Conservation (phyloP, 1,140 invertebrate genomes). For the Diplogasteroides magnus region DNA sequence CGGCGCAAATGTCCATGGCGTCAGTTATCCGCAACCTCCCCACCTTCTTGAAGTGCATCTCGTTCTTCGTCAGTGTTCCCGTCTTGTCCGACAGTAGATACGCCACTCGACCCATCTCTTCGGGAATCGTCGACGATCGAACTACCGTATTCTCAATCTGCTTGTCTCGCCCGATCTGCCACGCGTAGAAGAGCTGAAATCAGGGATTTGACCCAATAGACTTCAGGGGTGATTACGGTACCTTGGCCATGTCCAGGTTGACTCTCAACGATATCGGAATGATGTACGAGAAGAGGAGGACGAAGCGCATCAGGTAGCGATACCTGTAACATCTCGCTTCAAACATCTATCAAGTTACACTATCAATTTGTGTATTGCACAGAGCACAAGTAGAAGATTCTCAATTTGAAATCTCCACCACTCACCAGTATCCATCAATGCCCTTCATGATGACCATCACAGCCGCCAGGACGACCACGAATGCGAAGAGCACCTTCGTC, state of each 20-base stretch:
- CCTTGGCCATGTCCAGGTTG: constrained; percentile 95
- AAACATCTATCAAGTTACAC: too few species aligned
- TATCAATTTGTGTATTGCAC: too few species aligned
- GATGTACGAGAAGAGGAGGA: constrained; percentile 95
- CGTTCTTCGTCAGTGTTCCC: constrained; percentile 95
- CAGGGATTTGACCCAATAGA: not conserved
- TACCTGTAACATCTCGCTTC: constrained; percentile 68
- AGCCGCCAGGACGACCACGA: constrained; percentile 80
- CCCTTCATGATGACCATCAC: constrained; percentile 73
- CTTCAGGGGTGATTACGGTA: not conserved
- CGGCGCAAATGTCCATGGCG: too few species aligned
- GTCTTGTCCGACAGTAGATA: constrained; percentile 96
- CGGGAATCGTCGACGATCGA: constrained; percentile 94
- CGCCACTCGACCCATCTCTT: constrained; percentile 90
- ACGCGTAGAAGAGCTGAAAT: constrained; percentile 78
- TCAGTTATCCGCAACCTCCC: not conserved
- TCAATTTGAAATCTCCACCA: too few species aligned
- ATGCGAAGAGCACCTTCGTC: constrained; percentile 75
- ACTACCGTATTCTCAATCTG: constrained; percentile 90
- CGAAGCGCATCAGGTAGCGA: constrained; percentile 88
- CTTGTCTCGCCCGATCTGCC: constrained; percentile 87
- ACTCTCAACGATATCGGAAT: constrained; percentile 95
- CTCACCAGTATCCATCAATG: constrained; percentile 11
- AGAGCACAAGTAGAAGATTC: too few species aligned
- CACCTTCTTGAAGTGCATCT: constrained; percentile 70